Evolutionary conservation across 2,797 vertebrate genomes (phyloP).

Genomic region (Parambassis ranga): DNA sequence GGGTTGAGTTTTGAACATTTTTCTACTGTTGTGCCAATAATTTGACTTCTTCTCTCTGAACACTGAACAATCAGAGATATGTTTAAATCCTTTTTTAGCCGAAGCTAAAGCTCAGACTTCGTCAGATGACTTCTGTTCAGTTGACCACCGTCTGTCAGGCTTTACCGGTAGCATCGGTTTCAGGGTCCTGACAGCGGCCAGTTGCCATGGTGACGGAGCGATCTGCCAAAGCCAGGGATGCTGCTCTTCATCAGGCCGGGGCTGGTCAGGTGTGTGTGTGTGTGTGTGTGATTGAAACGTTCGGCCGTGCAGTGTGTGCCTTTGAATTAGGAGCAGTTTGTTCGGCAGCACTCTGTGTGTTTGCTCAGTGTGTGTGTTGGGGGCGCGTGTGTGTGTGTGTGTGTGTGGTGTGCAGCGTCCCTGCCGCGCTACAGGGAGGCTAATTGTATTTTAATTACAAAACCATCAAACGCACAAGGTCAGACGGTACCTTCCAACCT

Average conservation of each 20-base stretch:
- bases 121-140: background rate
- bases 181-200: slow-evolving; percentile 11
- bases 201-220: slow-evolving; percentile 59
- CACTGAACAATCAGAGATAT: background rate
- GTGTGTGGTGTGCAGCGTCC: slow-evolving; percentile 13
- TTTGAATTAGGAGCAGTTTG: slow-evolving; percentile 39
- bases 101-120: background rate
- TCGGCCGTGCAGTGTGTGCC: slow-evolving; percentile 35
- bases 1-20: slow-evolving; percentile 17
- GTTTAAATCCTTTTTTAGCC: slow-evolving; percentile 4
- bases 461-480: slow-evolving; percentile 53
- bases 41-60: background rate
- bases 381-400: slow-evolving; percentile 2
- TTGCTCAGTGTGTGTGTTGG: slow-evolving; percentile 23
- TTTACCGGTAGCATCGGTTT: slow-evolving; percentile 47
- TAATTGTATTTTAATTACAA: slow-evolving; percentile 75
- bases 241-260: slow-evolving; percentile 64
- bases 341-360: slow-evolving; percentile 27
- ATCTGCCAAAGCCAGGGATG: slow-evolving; percentile 41
- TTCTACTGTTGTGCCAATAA: slow-evolving; percentile 29
- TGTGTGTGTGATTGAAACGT: slow-evolving; percentile 41
- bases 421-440: slow-evolving; percentile 50
- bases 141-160: slow-evolving; percentile 25
- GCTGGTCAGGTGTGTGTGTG: slow-evolving; percentile 41
- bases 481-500: slow-evolving; percentile 44